Conservation (phyloP, 2,797 vertebrate genomes). For the Graptemys geographica region DNA sequence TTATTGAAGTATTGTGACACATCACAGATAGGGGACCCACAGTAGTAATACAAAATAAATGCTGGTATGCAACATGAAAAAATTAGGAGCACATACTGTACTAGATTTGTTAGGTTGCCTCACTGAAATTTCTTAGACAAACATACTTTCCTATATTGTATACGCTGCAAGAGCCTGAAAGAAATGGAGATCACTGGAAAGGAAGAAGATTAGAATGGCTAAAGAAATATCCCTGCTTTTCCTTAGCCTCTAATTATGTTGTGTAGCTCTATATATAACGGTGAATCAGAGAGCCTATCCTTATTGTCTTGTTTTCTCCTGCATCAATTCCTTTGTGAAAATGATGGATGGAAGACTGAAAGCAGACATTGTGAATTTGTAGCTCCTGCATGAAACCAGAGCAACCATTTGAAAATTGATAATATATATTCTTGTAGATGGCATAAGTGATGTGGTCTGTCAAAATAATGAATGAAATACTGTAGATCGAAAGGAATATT, state of each 20-base stretch:
- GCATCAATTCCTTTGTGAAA: background rate
- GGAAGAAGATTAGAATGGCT: background rate
- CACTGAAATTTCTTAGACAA: background rate
- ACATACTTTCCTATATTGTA: background rate
- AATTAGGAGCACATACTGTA: background rate
- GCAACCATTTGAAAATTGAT: constrained; percentile 37
- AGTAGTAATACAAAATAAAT: background rate
- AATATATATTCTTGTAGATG: constrained; percentile 19
- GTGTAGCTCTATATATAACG: background rate
- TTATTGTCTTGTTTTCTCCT: background rate
- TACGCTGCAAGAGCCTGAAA: background rate
- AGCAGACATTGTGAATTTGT: background rate
- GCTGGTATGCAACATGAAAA: background rate
- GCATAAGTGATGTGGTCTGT: constrained; percentile 5
- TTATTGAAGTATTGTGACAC: background rate
- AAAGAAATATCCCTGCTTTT: background rate
- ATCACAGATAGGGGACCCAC: background rate
- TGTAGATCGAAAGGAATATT: constrained; percentile 33
- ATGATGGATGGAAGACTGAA: constrained; percentile 3
- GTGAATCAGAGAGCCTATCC: background rate
- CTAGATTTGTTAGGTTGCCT: background rate
- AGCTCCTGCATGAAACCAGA: constrained; percentile 26
- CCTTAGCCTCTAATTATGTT: background rate
- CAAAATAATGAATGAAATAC: constrained; percentile 55
- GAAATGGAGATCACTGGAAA: background rate